Evolutionary conservation across 2,113 vertebrate species (phyloP).

Genomic region (Struthidea cinerea): DNA sequence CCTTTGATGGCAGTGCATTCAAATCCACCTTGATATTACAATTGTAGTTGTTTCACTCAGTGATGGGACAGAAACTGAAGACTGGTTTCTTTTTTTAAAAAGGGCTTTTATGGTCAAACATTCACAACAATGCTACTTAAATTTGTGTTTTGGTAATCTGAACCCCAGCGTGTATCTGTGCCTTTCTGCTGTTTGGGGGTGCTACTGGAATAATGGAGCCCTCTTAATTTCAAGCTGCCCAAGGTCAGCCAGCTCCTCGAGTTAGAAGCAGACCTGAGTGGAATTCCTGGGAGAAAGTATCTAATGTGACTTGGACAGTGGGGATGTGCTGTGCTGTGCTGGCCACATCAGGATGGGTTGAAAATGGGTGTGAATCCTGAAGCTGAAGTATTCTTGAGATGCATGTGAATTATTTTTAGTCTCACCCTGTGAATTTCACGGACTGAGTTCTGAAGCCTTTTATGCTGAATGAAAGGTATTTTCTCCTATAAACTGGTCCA

Average conservation of each 20-base stretch:
- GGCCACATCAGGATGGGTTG: not conserved
- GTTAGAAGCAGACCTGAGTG: not conserved
- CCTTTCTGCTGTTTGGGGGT: not conserved
- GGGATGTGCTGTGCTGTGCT: accelerated
- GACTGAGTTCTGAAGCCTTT: not conserved
- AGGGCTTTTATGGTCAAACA: not conserved
- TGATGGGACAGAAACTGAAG: not conserved
- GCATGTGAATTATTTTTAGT: not conserved
- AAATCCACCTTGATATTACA: not conserved
- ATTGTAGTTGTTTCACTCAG: not conserved
- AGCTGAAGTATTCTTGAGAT: not conserved
- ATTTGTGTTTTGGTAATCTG: not conserved
- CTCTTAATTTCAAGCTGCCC: not conserved
- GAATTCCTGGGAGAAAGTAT: not conserved
- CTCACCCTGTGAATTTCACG: accelerated
- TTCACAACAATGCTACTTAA: not conserved
- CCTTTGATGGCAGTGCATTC: not conserved
- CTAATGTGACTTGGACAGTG: not conserved
- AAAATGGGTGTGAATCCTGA: not conserved
- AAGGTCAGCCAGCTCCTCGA: not conserved
- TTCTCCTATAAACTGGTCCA: not conserved
- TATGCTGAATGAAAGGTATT: not conserved
- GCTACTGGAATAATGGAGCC: not conserved
- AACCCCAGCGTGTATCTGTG: not conserved
- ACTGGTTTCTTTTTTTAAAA: not conserved